Conservation (phyloP, 92 coral and sea anemone genomes). For the Epizoanthus fatuus region DNA sequence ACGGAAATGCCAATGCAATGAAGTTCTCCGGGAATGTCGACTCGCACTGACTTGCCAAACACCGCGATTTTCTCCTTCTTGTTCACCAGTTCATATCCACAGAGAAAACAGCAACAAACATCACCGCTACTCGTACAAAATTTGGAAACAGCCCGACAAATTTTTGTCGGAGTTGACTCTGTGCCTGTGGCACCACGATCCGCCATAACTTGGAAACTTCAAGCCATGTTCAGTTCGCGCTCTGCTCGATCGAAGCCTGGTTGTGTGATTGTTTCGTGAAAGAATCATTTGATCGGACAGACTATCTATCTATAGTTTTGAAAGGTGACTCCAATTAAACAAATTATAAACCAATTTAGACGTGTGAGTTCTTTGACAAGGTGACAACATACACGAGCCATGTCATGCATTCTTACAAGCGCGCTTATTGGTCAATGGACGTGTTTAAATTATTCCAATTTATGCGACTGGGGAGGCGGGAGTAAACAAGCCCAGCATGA, state of each 20-base stretch:
- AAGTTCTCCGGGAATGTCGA: not conserved
- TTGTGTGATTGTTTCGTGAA: too few species aligned
- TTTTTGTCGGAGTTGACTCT: not conserved
- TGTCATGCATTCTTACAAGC: not conserved
- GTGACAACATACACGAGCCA: not conserved
- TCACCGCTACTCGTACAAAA: not conserved
- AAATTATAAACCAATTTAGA: too few species aligned
- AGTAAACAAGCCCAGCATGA: too few species aligned
- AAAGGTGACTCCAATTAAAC: not conserved
- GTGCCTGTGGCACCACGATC: too few species aligned
- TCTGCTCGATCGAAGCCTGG: too few species aligned
- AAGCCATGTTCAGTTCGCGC: too few species aligned
- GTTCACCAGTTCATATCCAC: not conserved
- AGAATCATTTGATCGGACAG: not conserved
- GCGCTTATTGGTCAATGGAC: not conserved
- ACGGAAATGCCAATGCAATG: not conserved
- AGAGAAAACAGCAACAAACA: not conserved
- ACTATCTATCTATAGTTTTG: not conserved
- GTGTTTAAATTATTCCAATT: not conserved
- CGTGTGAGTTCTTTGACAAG: not conserved
- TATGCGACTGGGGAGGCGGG: too few species aligned
- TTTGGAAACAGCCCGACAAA: not conserved
- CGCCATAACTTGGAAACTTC: too few species aligned
- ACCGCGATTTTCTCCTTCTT: not conserved
- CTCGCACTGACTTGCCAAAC: not conserved